A percentile compares a stretch with the other conserved stretches of the same genome.
Evolutionary conservation across 2,113 vertebrate species (phyloP).

Genomic region (Cettia cetti): DNA sequence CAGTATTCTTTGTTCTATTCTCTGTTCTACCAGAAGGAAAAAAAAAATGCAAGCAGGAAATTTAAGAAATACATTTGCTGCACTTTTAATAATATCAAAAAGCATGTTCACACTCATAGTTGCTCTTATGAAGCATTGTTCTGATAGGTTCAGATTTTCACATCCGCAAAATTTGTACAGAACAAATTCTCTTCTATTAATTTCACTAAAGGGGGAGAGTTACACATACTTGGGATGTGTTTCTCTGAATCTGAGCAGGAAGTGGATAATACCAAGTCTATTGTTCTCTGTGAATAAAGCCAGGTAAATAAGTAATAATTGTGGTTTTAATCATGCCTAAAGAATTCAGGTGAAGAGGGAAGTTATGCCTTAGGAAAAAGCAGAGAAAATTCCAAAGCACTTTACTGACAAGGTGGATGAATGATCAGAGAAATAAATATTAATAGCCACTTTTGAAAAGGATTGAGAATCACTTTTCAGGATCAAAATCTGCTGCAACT

Average conservation of each 20-base stretch:
- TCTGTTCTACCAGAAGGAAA: not conserved
- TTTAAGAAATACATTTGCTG: not conserved
- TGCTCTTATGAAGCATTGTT: not conserved
- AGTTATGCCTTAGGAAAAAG: not conserved
- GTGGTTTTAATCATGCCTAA: not conserved
- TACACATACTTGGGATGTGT: not conserved
- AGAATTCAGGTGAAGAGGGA: not conserved
- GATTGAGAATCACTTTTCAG: not conserved
- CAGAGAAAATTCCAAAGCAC: not conserved
- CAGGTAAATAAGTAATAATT: constrained; percentile 11
- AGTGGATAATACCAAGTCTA: not conserved
- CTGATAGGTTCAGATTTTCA: not conserved
- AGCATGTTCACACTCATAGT: not conserved
- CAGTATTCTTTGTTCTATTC: not conserved
- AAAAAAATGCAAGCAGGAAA: not conserved
- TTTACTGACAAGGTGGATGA: not conserved
- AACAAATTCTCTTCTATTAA: not conserved
- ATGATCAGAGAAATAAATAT: not conserved
- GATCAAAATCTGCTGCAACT: not conserved
- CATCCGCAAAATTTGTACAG: not conserved
- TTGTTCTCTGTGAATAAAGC: constrained; percentile 10
- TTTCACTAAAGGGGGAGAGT: not conserved
- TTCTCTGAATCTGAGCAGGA: constrained; percentile 5
- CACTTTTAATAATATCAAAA: not conserved
- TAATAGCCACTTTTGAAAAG: not conserved